phyloP scores from a whole-genome alignment of 64 coral and sea anemone genomes.

The Montipora capricornis region DNA sequence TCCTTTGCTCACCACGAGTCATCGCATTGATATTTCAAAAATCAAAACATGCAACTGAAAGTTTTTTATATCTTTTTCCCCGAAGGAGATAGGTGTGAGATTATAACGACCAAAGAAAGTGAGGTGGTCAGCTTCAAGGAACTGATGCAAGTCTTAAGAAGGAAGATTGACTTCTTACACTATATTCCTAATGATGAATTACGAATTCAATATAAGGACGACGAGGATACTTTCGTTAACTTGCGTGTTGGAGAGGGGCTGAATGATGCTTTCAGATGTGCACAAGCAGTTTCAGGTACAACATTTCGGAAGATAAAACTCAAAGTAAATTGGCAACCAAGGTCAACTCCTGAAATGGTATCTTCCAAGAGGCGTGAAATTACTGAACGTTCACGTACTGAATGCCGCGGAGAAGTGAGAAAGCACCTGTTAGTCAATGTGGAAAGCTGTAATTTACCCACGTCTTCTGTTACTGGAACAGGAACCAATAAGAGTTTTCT shows the following conservation, averaged over 20 bases:
- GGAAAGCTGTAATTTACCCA: not conserved
- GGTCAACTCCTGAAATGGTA: slow-evolving; percentile 41
- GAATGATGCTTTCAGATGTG: slow-evolving; percentile 48
- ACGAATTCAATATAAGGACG: not conserved
- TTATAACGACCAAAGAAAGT: not conserved
- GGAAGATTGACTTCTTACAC: slow-evolving; percentile 7
- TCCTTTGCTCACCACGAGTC: too few species aligned
- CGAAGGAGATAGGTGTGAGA: slow-evolving; percentile 1
- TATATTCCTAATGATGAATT: slow-evolving; percentile 42
- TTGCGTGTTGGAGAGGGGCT: slow-evolving; percentile 5
- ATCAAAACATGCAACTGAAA: not conserved
- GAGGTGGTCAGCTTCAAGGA: not conserved
- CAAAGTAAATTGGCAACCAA: slow-evolving; percentile 47
- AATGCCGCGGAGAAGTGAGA: not conserved
- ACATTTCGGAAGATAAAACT: slow-evolving; percentile 46
- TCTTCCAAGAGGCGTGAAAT: slow-evolving; percentile 22
- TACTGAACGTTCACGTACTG: not conserved
- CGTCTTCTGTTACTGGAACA: not conserved
- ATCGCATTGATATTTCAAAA: too few species aligned
- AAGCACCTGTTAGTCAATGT: slow-evolving; percentile 29
- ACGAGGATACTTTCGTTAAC: slow-evolving; percentile 40
- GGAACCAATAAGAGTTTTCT: not conserved
- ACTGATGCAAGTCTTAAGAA: slow-evolving; percentile 15
- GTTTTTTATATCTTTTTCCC: not conserved
- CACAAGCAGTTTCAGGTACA: slow-evolving; percentile 50